These are phyloP conservation scores for Aricia artaxerxes DNA, from an alignment of 2,888 invertebrate species.

Conservation along the genomic window DNA sequence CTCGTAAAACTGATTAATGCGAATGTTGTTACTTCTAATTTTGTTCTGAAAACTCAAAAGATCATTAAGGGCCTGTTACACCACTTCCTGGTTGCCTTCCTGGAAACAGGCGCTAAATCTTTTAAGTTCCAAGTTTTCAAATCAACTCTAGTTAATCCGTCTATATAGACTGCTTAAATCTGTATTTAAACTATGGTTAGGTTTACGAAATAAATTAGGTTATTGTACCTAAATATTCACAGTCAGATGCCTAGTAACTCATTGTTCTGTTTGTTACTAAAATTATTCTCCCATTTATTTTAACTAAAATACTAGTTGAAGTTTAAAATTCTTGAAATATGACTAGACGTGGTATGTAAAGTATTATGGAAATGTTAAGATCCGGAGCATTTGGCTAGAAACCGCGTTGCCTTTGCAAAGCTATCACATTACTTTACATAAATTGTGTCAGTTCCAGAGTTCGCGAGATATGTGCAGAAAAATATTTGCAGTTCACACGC, in stretches of 20 bases:
- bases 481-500: conserved; percentile 15
- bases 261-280: background rate
- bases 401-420: conserved; percentile 23
- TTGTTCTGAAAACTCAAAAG: too few relatives aligned
- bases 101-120: too few relatives aligned
- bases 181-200: too few relatives aligned
- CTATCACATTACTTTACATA: conserved; percentile 24
- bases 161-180: too few relatives aligned
- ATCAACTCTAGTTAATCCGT: too few relatives aligned
- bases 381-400: conserved; percentile 15
- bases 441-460: conserved; percentile 35
- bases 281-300: background rate
- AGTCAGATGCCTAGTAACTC: background rate
- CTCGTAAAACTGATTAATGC: too few relatives aligned
- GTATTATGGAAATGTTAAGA: conserved; percentile 25
- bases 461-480: background rate
- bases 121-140: too few relatives aligned
- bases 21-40: too few relatives aligned
- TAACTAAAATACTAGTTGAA: background rate
- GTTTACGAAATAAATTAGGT: too few relatives aligned
- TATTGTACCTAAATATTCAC: background rate
- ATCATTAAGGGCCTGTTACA: too few relatives aligned
- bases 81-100: too few relatives aligned
- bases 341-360: conserved; percentile 25
- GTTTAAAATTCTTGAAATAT: conserved; percentile 20